Conservation (phyloP, 2,797 vertebrate genomes). For the Sitta carolinensis region DNA sequence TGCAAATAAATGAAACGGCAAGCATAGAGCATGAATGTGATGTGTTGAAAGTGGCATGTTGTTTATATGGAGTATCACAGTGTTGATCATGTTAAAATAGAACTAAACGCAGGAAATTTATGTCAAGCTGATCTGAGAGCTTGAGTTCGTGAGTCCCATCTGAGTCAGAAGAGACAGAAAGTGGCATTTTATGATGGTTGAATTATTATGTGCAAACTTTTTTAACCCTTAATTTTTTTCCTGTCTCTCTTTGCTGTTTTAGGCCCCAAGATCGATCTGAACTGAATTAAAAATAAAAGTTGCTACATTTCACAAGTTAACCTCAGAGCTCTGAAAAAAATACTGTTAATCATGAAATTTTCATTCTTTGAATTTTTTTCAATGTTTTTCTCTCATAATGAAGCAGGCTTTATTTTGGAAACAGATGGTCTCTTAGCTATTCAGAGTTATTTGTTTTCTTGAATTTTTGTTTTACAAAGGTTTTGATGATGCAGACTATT, state of each 20-base stretch:
- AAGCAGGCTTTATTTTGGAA: neutral
- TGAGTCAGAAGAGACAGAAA: neutral
- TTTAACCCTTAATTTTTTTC: neutral
- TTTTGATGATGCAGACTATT: neutral
- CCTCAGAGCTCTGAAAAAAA: neutral
- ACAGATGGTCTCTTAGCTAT: neutral
- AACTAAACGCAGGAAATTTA: neutral
- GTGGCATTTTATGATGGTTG: neutral
- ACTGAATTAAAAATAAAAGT: neutral
- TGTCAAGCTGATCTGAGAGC: neutral
- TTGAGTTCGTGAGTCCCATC: neutral
- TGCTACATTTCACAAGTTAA: neutral
- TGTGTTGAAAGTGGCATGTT: neutral
- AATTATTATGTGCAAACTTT: neutral
- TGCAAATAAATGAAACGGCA: neutral
- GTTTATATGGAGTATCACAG: neutral
- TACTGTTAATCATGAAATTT: neutral
- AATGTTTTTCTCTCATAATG: fast-evolving
- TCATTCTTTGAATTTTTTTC: neutral
- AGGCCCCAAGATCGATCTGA: neutral
- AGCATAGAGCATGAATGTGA: too few relatives aligned
- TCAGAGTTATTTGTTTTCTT: neutral
- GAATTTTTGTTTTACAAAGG: neutral
- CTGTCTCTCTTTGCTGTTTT: neutral
- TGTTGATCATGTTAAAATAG: neutral